A percentile compares a stretch with the other conserved stretches of the same genome.
These are phyloP conservation scores for Drosophila borborema DNA, from an alignment of 2,888 invertebrate species.

Conservation along the genomic window DNA sequence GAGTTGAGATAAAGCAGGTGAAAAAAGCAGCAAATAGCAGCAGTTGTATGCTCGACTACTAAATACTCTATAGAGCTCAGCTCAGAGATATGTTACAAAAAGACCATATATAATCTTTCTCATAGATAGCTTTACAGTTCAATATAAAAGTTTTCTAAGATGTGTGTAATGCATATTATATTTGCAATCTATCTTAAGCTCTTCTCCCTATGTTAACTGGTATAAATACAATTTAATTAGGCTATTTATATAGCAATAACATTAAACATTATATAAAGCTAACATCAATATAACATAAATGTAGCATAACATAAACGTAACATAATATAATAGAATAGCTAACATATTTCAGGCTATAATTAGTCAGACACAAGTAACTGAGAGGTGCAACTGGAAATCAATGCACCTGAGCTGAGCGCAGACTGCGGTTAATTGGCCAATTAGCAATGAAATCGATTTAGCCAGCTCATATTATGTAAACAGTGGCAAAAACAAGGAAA, in stretches of 20 bases:
- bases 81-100: no score
- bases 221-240: background rate
- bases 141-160: no score
- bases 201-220: no score
- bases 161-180: no score
- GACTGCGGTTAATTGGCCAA: conserved; percentile 25
- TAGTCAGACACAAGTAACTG: background rate
- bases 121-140: no score
- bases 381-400: conserved; percentile 13
- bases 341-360: no score
- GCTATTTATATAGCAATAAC: background rate
- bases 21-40: background rate
- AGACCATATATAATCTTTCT: no score
- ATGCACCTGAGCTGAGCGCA: conserved; percentile 16
- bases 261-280: background rate
- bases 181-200: no score
- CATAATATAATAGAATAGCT: background rate
- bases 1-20: background rate
- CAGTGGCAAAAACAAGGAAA: background rate
- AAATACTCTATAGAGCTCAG: background rate
- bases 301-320: no score
- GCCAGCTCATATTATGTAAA: background rate
- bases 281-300: no score
- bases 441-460: conserved; percentile 21
- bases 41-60: background rate